These are phyloP conservation scores for Linnaemya tessellans DNA, from an alignment of 2,888 invertebrate species.

Conservation along the genomic window DNA sequence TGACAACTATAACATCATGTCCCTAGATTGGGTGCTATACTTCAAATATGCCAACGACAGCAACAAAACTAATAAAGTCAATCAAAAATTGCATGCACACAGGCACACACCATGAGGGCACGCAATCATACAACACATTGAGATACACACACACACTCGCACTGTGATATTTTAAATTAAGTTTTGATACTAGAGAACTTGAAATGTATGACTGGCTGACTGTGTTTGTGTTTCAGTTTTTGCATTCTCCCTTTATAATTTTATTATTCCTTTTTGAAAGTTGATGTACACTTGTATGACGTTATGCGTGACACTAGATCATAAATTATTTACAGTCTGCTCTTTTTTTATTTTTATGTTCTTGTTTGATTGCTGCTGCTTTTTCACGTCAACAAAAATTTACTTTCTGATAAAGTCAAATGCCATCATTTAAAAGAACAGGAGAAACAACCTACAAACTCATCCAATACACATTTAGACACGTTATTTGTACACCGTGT, in stretches of 20 bases:
- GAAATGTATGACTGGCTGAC: not conserved
- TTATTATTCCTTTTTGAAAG: constrained; percentile 7
- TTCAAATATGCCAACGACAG: constrained; percentile 14
- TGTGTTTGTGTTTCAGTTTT: not conserved
- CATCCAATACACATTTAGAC: constrained; percentile 4
- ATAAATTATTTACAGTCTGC: constrained; percentile 55
- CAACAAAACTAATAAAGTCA: constrained; percentile 23
- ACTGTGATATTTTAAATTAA: not conserved
- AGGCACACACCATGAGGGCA: constrained; percentile 9
- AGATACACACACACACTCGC: not conserved
- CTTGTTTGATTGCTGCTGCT: constrained; percentile 19
- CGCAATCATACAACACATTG: not conserved
- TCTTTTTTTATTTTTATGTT: not conserved
- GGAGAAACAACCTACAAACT: not conserved
- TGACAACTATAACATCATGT: constrained; percentile 1
- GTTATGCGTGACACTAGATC: constrained; percentile 65
- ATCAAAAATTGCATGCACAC: constrained; percentile 51
- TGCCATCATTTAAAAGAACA: constrained; percentile 35
- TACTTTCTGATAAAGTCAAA: constrained; percentile 39
- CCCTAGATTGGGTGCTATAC: not conserved
- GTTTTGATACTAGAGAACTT: not conserved
- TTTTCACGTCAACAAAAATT: constrained; percentile 42
- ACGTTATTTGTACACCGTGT: not conserved
- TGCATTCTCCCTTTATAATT: not conserved
- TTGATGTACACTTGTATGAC: constrained; percentile 49